Evolutionary conservation across 2,797 vertebrate genomes (phyloP).

Genomic region (Thunnus albacares): DNA sequence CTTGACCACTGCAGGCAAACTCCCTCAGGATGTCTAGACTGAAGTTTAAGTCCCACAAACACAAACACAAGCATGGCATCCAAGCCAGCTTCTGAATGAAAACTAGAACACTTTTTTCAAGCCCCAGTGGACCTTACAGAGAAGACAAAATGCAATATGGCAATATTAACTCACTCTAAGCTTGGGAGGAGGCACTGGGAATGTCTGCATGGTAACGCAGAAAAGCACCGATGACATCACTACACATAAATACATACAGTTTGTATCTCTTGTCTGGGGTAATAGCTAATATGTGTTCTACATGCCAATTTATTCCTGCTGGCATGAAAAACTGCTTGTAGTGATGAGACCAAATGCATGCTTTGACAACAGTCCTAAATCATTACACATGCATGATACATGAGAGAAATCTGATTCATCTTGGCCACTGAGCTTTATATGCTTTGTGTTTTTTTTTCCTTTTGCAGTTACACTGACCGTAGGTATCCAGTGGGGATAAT

Average conservation of each 20-base stretch:
- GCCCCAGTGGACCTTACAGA: slow-evolving; percentile 30
- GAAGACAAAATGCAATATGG: slow-evolving; percentile 32
- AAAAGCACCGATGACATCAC: slow-evolving; percentile 15
- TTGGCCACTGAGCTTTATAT: slow-evolving; percentile 6
- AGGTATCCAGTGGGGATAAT: slow-evolving; percentile 49
- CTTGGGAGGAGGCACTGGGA: background rate
- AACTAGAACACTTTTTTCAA: slow-evolving; percentile 41
- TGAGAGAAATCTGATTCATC: slow-evolving; percentile 48
- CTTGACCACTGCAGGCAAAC: slow-evolving; percentile 65
- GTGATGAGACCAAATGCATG: slow-evolving; percentile 38
- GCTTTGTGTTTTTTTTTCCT: background rate
- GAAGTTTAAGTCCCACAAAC: slow-evolving; percentile 44
- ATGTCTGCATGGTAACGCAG: background rate
- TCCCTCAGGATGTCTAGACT: slow-evolving; percentile 60
- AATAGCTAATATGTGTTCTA: slow-evolving; percentile 26
- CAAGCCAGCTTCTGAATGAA: slow-evolving; percentile 40
- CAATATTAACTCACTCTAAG: slow-evolving; percentile 25
- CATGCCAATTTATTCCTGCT: slow-evolving; percentile 31
- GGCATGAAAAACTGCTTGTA: slow-evolving; percentile 37
- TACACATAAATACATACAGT: slow-evolving; percentile 15
- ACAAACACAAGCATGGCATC: background rate
- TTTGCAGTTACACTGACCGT: slow-evolving; percentile 12
- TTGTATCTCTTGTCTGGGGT: slow-evolving; percentile 20
- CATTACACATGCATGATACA: slow-evolving; percentile 33
- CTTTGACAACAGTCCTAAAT: slow-evolving; percentile 45